Evolutionary conservation across 92 coral and sea anemone genomes (phyloP).

Genomic region (Bergia puertoricense): DNA sequence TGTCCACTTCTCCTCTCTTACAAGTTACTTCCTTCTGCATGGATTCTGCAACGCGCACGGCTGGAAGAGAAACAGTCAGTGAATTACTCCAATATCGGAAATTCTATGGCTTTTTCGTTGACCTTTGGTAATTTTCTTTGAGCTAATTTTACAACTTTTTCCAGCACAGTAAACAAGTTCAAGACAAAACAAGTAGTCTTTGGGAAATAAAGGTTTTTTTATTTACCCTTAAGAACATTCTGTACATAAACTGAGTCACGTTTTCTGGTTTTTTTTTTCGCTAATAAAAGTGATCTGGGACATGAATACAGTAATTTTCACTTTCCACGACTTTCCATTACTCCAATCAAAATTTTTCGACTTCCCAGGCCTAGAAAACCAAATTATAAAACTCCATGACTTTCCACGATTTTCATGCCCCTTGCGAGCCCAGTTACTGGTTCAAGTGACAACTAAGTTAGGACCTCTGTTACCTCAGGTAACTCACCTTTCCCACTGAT

Average conservation of each 20-base stretch:
- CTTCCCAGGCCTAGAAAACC: background rate
- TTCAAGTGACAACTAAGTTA: background rate
- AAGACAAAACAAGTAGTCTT: too few species aligned
- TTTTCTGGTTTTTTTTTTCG: too few species aligned
- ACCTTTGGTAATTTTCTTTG: too few species aligned
- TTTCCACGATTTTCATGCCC: background rate
- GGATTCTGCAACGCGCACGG: slow-evolving; percentile 84
- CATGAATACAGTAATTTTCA: too few species aligned
- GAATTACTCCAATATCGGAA: background rate
- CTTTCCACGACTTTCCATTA: too few species aligned
- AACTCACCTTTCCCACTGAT: slow-evolving; percentile 89
- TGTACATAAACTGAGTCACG: too few species aligned
- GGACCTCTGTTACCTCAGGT: background rate
- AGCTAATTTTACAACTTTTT: too few species aligned
- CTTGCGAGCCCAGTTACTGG: background rate
- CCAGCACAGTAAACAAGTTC: background rate
- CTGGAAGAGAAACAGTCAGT: slow-evolving; percentile 37
- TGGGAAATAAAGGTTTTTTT: background rate
- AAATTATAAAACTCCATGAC: background rate
- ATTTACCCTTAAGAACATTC: too few species aligned
- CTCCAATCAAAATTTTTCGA: background rate
- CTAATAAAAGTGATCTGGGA: too few species aligned
- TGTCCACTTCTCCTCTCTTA: slow-evolving; percentile 89
- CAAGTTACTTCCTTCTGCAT: slow-evolving; percentile 91
- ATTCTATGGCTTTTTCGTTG: background rate